Percentiles rank a stretch among this genome's conserved stretches.
phyloP scores from a whole-genome alignment of 2,888 invertebrate genomes.

The Linhomoeus sp. region DNA sequence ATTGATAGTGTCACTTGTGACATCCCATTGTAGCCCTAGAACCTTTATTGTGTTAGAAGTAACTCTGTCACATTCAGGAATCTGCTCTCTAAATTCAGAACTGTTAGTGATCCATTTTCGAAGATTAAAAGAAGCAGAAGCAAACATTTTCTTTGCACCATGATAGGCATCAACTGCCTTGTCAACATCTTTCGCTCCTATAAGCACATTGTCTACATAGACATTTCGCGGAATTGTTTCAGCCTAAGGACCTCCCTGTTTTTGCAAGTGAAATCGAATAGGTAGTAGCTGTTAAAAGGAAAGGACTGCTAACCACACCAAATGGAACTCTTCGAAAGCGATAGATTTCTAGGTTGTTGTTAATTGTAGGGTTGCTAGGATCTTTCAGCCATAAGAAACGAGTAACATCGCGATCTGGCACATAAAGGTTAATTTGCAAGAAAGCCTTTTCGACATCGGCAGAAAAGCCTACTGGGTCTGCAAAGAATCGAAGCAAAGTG shows the following conservation, averaged over 20 bases:
- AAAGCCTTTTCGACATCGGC: neutral
- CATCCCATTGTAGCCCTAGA: neutral
- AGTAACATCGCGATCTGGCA: neutral
- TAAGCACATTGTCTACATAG: neutral
- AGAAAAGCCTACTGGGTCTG: no score
- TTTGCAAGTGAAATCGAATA: neutral
- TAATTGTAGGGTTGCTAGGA: neutral
- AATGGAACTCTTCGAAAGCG: neutral
- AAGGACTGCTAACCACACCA: neutral
- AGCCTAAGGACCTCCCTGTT: neutral
- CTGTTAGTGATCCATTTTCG: neutral
- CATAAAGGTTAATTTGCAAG: no score
- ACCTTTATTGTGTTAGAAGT: neutral
- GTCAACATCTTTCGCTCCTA: neutral
- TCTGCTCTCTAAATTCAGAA: neutral
- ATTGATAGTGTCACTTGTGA: neutral
- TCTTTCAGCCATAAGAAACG: neutral
- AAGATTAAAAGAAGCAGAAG: neutral
- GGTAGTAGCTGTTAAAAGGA: neutral
- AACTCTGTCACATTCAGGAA: neutral
- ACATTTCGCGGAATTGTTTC: neutral
- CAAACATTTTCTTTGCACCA: neutral
- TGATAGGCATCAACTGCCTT: neutral
- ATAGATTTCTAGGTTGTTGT: neutral
- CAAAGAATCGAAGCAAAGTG: no score